These are phyloP conservation scores for Gnathonemus longibarbis DNA, from an alignment of 2,113 vertebrate species.

Conservation along the genomic window DNA sequence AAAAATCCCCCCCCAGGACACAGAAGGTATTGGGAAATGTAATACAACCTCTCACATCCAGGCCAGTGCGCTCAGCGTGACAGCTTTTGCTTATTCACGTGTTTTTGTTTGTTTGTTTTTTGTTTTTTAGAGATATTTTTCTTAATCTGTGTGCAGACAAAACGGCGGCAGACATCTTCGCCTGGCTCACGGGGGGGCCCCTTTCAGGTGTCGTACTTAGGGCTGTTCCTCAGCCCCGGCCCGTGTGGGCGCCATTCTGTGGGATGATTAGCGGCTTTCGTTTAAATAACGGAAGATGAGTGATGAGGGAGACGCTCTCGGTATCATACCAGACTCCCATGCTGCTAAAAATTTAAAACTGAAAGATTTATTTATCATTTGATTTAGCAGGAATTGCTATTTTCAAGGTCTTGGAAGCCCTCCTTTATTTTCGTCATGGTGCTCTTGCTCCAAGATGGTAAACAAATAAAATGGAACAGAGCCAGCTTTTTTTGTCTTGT, in stretches of 20 bases:
- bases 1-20: background rate
- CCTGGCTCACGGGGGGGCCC: background rate
- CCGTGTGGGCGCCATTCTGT: background rate
- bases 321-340: background rate
- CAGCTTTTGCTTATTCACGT: background rate
- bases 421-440: background rate
- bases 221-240: background rate
- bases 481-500: background rate
- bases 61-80: background rate
- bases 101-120: background rate
- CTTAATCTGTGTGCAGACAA: background rate
- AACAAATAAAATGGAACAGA: slow-evolving; percentile 8
- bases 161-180: background rate
- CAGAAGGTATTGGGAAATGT: background rate
- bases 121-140: background rate
- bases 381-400: background rate
- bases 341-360: background rate
- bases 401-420: background rate
- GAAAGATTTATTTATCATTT: background rate
- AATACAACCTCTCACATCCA: background rate
- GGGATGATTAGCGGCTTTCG: background rate
- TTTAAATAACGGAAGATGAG: background rate
- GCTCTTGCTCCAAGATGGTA: background rate
- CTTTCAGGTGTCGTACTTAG: background rate
- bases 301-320: background rate